These are phyloP conservation scores for Sarcophaga peregrina DNA, from an alignment of 1,140 invertebrate species.

Conservation along the genomic window DNA sequence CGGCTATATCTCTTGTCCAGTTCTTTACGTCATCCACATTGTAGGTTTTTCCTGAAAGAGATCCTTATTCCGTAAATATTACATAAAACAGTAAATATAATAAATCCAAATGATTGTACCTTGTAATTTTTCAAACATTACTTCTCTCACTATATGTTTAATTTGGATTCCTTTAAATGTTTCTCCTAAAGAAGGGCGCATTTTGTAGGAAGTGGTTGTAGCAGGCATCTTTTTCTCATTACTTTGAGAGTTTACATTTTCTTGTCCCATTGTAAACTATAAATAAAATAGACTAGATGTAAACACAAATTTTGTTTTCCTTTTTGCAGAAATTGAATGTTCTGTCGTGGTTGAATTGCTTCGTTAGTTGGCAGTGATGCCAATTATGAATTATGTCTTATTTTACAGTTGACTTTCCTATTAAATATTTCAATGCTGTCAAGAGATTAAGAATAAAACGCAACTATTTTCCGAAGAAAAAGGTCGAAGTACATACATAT, in stretches of 20 bases:
- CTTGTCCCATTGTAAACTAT: background rate
- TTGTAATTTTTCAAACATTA: slow-evolving; percentile 44
- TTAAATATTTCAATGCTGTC: too few species aligned
- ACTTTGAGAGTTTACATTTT: background rate
- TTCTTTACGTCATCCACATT: slow-evolving; percentile 34
- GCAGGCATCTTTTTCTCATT: background rate
- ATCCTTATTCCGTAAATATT: background rate
- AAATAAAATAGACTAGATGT: too few species aligned
- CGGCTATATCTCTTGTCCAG: slow-evolving; percentile 46
- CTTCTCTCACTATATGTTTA: slow-evolving; percentile 45
- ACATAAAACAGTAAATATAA: background rate
- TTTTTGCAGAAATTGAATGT: too few species aligned
- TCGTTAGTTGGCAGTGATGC: too few species aligned
- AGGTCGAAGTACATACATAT: too few species aligned
- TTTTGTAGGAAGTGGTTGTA: slow-evolving; percentile 41
- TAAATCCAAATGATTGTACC: slow-evolving; percentile 27
- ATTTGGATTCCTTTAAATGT: slow-evolving; percentile 44
- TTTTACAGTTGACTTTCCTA: too few species aligned
- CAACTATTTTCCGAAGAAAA: too few species aligned
- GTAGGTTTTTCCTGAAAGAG: slow-evolving; percentile 47
- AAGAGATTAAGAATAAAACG: too few species aligned
- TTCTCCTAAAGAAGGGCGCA: slow-evolving; percentile 44
- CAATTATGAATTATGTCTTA: too few species aligned
- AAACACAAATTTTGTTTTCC: too few species aligned
- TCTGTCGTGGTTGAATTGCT: too few species aligned